Percentiles rank a stretch among this genome's conserved stretches.
Evolutionary conservation across 2,888 invertebrate genomes (phyloP).

Genomic region (Patella depressa): DNA sequence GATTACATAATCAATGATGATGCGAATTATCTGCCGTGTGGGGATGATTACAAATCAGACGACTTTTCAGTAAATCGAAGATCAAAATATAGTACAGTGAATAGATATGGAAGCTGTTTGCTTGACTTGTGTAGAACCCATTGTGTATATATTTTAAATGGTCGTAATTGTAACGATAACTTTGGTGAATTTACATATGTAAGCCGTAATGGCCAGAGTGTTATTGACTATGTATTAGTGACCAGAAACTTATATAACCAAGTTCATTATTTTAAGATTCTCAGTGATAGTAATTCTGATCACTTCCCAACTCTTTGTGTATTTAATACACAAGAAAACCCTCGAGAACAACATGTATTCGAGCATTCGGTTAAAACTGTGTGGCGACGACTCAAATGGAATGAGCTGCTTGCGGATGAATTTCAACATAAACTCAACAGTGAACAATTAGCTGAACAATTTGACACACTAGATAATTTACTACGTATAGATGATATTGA

Average conservation of each 20-base stretch:
- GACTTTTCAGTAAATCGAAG: background rate
- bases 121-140: background rate
- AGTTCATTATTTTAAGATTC: background rate
- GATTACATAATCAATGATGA: background rate
- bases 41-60: background rate
- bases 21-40: background rate
- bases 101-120: background rate
- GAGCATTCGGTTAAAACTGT: background rate
- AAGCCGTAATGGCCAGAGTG: too few species aligned
- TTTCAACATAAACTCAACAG: background rate
- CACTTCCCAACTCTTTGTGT: background rate
- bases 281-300: background rate
- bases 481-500: background rate
- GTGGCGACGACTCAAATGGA: background rate
- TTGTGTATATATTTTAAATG: conserved; percentile 3
- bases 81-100: background rate
- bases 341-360: background rate
- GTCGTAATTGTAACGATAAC: too few species aligned
- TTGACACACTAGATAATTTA: background rate
- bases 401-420: background rate
- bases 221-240: too few species aligned
- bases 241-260: background rate
- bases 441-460: background rate
- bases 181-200: too few species aligned
- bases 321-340: background rate